A percentile compares a stretch with the other conserved stretches of the same genome.
phyloP scores from a whole-genome alignment of 1,140 invertebrate genomes.

The Leptopilina boulardi region DNA sequence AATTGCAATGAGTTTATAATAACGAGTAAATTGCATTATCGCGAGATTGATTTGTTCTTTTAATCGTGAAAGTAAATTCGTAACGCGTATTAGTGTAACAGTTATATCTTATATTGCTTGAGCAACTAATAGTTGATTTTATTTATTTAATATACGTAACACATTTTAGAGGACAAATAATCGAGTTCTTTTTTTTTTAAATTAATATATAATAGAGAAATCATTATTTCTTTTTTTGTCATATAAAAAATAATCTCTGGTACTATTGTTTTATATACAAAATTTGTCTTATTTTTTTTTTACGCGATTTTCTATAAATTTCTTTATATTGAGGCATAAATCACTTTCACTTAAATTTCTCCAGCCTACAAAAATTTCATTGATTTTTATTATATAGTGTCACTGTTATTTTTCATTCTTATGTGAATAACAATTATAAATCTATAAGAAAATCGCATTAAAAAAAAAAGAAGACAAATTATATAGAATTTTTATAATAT shows the following conservation, averaged over 20 bases:
- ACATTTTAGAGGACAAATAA: background rate
- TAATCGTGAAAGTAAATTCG: constrained; percentile 1
- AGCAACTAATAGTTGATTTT: background rate
- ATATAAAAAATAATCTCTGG: no score
- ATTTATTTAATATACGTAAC: background rate
- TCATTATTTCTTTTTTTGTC: no score
- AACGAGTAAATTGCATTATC: background rate
- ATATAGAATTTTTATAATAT: background rate
- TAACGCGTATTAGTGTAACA: background rate
- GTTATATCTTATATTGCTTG: background rate
- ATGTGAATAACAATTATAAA: constrained; percentile 40
- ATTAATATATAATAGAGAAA: no score
- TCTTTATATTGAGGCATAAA: no score
- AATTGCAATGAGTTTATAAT: background rate
- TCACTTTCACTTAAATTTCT: no score
- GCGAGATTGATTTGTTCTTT: background rate
- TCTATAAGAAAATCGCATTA: constrained; percentile 49
- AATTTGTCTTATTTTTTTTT: constrained; percentile 27
- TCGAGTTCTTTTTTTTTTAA: background rate
- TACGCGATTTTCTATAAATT: constrained; percentile 15
- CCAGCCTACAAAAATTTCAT: no score
- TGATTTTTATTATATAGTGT: constrained; percentile 43
- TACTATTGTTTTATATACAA: constrained; percentile 5
- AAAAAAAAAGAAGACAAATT: constrained; percentile 45
- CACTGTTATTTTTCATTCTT: constrained; percentile 49